Evolutionary conservation across 1,140 invertebrate species (phyloP).

Genomic region (Nasonia longicornis): DNA sequence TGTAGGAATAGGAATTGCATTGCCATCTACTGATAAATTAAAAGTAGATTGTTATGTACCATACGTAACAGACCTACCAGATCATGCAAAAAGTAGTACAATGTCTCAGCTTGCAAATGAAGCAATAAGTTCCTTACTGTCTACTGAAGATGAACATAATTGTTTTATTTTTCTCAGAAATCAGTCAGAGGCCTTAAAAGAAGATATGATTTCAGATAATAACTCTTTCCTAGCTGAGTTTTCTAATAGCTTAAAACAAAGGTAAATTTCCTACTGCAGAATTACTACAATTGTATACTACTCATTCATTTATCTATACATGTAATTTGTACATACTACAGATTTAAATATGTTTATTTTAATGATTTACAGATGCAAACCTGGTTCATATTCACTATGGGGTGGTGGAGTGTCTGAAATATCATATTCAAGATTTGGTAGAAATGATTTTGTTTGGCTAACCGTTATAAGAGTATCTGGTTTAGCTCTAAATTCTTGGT

Average conservation of each 20-base stretch:
- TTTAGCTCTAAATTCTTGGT: not conserved
- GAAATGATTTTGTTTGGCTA: not conserved
- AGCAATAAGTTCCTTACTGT: not conserved
- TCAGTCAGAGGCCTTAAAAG: not conserved
- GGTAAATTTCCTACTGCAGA: not conserved
- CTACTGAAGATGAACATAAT: not conserved
- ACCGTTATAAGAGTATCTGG: not conserved
- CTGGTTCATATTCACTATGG: conserved; percentile 1
- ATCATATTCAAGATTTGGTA: not conserved
- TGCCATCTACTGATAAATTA: not conserved
- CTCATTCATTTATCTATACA: not conserved
- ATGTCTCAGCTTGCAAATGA: not conserved
- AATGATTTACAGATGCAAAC: not conserved
- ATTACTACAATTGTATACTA: not conserved
- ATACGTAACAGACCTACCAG: not conserved
- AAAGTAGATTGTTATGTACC: not conserved
- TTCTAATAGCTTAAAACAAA: not conserved
- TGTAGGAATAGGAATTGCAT: not conserved
- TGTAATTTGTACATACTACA: not conserved
- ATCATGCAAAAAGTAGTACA: not conserved
- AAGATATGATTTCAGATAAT: not conserved
- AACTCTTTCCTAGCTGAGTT: not conserved
- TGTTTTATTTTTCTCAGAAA: conserved; percentile 2
- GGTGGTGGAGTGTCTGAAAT: conserved; percentile 4
- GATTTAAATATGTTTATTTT: not conserved